phyloP scores from a whole-genome alignment of 2,797 vertebrate genomes.

The Chaetophractus vellerosus region DNA sequence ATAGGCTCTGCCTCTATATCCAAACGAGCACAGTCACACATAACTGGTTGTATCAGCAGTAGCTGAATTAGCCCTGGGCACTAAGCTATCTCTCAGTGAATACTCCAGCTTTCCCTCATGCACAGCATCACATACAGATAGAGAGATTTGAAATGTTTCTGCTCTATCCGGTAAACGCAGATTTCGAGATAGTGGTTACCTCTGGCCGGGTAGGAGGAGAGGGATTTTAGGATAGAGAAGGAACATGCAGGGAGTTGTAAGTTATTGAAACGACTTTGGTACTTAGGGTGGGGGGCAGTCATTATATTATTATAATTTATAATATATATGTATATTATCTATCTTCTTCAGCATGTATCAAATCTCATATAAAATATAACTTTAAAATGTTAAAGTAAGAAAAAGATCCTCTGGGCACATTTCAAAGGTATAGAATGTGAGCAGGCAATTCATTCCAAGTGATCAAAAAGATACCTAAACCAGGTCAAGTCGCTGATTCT shows the following conservation, averaged over 20 bases:
- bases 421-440: not conserved
- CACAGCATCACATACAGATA: not conserved
- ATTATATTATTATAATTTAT: slow-evolving; percentile 4
- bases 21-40: not conserved
- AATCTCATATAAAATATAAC: not conserved
- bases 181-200: not conserved
- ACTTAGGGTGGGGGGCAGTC: not conserved
- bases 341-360: not conserved
- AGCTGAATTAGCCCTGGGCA: not conserved
- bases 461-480: not conserved
- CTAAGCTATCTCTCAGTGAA: not conserved
- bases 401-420: slow-evolving; percentile 5
- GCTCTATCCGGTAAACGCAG: not conserved
- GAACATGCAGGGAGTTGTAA: not conserved
- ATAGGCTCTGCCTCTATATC: not conserved
- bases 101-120: not conserved
- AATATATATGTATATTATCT: not conserved
- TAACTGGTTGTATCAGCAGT: not conserved
- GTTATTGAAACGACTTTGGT: not conserved
- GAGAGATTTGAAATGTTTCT: not conserved
- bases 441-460: not conserved
- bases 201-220: not conserved
- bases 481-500: not conserved
- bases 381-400: not conserved
- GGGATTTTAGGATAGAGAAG: not conserved